These are phyloP conservation scores for Hemichromis elongatus DNA, from an alignment of 2,113 vertebrate genomes.

Conservation along the genomic window DNA sequence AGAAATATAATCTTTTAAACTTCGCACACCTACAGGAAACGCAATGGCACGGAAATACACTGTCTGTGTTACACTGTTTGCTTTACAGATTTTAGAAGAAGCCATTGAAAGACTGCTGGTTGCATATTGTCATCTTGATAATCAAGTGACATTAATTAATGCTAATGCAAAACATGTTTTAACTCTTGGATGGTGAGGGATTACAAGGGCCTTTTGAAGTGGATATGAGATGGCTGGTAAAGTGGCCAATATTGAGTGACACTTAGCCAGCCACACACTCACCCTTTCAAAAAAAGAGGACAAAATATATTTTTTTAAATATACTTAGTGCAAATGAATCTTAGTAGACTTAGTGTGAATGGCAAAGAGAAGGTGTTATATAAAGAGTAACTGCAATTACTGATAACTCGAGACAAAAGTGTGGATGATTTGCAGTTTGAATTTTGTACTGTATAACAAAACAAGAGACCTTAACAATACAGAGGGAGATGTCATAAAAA, in stretches of 20 bases:
- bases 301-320: background rate
- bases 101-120: background rate
- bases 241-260: constrained; percentile 15
- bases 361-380: background rate
- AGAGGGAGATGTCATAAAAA: background rate
- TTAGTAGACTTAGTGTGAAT: background rate
- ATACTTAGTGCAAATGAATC: background rate
- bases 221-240: constrained; percentile 5
- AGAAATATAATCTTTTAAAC: background rate
- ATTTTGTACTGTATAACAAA: background rate
- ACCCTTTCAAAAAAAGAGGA: constrained; percentile 11
- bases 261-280: background rate
- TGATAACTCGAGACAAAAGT: background rate
- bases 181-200: background rate
- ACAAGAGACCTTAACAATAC: background rate
- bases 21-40: background rate
- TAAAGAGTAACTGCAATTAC: background rate
- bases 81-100: background rate
- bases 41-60: background rate
- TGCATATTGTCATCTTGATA: background rate
- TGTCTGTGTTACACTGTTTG: background rate
- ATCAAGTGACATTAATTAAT: constrained; percentile 4
- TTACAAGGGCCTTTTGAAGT: background rate
- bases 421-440: background rate
- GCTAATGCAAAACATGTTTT: background rate